These are phyloP conservation scores for Temnothorax curvispinosus DNA, from an alignment of 1,140 invertebrate species.

Conservation along the genomic window DNA sequence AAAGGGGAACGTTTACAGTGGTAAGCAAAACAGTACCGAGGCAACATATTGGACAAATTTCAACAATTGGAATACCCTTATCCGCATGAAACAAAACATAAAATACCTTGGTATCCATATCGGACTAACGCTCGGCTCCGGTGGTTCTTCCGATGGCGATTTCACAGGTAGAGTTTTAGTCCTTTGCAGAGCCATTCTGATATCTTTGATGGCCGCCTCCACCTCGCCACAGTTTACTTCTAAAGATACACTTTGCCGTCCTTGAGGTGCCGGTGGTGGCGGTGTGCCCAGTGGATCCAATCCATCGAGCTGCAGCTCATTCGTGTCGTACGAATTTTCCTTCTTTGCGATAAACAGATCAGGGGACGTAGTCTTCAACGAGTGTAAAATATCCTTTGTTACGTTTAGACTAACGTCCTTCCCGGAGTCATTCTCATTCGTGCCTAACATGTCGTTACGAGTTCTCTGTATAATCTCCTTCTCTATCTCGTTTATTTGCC, in stretches of 20 bases:
- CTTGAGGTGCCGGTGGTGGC: slow-evolving; percentile 89
- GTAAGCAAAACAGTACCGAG: background rate
- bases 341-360: slow-evolving; percentile 86
- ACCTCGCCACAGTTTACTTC: slow-evolving; percentile 84
- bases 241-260: slow-evolving; percentile 83
- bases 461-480: slow-evolving; percentile 90
- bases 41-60: background rate
- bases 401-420: slow-evolving; percentile 83
- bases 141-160: slow-evolving; percentile 81
- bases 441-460: slow-evolving; percentile 80
- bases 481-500: slow-evolving; percentile 91
- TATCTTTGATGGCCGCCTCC: slow-evolving; percentile 93
- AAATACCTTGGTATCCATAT: slow-evolving; percentile 89
- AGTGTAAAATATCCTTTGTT: slow-evolving; percentile 82
- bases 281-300: slow-evolving; percentile 89
- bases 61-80: slow-evolving; percentile 63
- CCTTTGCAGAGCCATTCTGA: slow-evolving; percentile 91
- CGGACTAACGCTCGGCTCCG: slow-evolving; percentile 86
- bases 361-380: slow-evolving; percentile 82
- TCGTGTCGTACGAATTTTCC: slow-evolving; percentile 84
- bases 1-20: background rate
- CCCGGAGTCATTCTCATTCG: slow-evolving; percentile 71
- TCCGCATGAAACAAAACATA: slow-evolving; percentile 51
- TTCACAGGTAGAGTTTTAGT: slow-evolving; percentile 89
- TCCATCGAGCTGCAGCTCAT: slow-evolving; percentile 87